These are phyloP conservation scores for Erinaceus europaeus DNA, from an alignment of 2,113 vertebrate species.

Conservation along the genomic window DNA sequence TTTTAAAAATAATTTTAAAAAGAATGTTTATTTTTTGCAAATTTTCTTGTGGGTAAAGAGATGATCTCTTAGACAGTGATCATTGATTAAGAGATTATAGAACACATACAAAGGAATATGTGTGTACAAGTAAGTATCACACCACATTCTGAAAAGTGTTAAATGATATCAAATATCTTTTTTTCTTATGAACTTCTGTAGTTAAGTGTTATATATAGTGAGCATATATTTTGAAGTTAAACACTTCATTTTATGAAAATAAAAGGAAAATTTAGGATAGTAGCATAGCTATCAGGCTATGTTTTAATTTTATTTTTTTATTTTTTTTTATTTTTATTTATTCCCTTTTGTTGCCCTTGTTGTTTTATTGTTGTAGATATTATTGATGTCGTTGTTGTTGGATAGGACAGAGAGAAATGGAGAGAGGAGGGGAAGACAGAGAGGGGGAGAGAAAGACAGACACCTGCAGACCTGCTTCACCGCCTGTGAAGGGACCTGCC, in stretches of 20 bases:
- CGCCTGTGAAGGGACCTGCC: no score
- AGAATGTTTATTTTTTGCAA: background rate
- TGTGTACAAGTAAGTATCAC: background rate
- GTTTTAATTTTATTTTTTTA: no score
- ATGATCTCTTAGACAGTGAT: background rate
- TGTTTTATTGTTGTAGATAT: no score
- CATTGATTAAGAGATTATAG: background rate
- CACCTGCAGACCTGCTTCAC: no score
- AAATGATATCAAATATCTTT: background rate
- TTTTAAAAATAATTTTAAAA: no score
- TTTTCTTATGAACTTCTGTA: background rate
- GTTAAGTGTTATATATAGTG: conserved; percentile 30
- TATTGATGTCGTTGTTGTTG: no score
- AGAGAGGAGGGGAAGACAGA: no score
- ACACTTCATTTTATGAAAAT: background rate
- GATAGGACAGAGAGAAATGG: no score
- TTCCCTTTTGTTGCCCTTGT: no score
- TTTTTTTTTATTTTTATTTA: no score
- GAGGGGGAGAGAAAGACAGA: no score
- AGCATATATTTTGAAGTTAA: conserved; percentile 14
- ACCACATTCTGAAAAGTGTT: background rate
- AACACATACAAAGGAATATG: background rate
- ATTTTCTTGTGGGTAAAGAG: background rate
- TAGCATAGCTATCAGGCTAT: background rate
- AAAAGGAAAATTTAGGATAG: background rate